Evolutionary conservation across 1,140 invertebrate genomes (phyloP).

Genomic region (Delia radicum): DNA sequence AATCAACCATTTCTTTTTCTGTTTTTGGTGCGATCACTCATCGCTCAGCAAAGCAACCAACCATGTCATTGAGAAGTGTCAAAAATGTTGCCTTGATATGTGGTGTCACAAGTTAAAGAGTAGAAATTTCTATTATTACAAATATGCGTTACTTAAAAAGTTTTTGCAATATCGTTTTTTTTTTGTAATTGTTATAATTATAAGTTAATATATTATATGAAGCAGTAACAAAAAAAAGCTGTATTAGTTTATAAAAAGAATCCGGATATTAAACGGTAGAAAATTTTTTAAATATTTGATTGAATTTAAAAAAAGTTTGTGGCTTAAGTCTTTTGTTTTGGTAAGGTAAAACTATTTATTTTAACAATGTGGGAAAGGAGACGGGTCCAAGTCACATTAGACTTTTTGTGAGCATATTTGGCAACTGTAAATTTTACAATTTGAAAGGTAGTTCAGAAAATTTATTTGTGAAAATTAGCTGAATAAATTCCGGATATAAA

Average conservation of each 20-base stretch:
- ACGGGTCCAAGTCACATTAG: too few species aligned
- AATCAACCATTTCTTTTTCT: slow-evolving; percentile 12
- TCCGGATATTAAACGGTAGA: not conserved
- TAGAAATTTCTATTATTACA: not conserved
- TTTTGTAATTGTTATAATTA: slow-evolving; percentile 2
- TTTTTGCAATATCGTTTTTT: not conserved
- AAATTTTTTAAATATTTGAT: not conserved
- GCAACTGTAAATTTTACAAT: too few species aligned
- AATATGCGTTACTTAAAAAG: not conserved
- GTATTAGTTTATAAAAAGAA: not conserved
- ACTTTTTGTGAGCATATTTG: too few species aligned
- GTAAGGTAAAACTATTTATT: too few species aligned
- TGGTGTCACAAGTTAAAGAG: slow-evolving; percentile 10
- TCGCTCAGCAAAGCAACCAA: not conserved
- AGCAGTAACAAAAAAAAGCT: not conserved
- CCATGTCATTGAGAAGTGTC: slow-evolving; percentile 16
- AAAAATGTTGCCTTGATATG: slow-evolving; percentile 21
- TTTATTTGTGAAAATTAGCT: too few species aligned
- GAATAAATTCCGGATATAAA: too few species aligned
- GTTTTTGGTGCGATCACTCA: not conserved
- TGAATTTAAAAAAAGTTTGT: not conserved
- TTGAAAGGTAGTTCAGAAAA: too few species aligned
- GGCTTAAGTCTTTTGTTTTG: not conserved
- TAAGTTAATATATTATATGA: not conserved
- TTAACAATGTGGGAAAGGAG: too few species aligned